A percentile compares a stretch with the other conserved stretches of the same genome.
These are phyloP conservation scores for Crossocerus cetratus DNA, from an alignment of 2,888 invertebrate species.

Conservation along the genomic window DNA sequence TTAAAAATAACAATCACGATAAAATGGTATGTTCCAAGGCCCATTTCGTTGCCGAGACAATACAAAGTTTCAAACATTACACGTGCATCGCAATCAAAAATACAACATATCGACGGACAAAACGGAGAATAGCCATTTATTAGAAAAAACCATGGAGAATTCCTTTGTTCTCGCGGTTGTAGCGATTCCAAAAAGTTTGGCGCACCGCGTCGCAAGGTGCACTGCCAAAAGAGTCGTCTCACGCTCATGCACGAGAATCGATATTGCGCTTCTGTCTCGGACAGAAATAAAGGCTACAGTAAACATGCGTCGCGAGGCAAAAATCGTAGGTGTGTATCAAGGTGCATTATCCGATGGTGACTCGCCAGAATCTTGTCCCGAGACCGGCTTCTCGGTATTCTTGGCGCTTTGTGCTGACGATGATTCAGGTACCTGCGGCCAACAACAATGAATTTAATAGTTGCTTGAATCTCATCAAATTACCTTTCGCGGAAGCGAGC, in stretches of 20 bases:
- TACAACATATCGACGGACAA: too few relatives aligned
- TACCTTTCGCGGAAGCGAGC: too few relatives aligned
- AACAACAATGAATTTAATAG: not conserved
- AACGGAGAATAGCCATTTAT: too few relatives aligned
- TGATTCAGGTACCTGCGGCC: conserved; percentile 42
- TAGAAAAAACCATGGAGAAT: too few relatives aligned
- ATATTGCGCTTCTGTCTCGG: conserved; percentile 13
- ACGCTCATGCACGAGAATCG: not conserved
- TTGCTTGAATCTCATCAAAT: too few relatives aligned
- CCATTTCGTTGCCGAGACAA: not conserved
- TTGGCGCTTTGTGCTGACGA: conserved; percentile 13
- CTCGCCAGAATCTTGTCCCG: conserved; percentile 20
- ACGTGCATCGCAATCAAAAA: too few relatives aligned
- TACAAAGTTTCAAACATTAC: too few relatives aligned
- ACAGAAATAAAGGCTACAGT: conserved; percentile 36
- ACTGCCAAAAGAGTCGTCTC: conserved; percentile 15
- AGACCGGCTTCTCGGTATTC: conserved; percentile 18
- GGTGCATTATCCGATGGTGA: conserved; percentile 24
- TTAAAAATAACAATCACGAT: conserved; percentile 22
- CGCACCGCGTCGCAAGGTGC: not conserved
- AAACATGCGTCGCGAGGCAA: conserved; percentile 12
- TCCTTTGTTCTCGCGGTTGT: not conserved
- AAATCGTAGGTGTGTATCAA: conserved; percentile 26
- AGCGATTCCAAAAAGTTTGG: not conserved
- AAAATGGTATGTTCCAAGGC: conserved; percentile 15